A percentile compares a stretch with the other conserved stretches of the same genome.
phyloP scores from a whole-genome alignment of 1,140 invertebrate species.

The Stegodyphus dumicola region DNA sequence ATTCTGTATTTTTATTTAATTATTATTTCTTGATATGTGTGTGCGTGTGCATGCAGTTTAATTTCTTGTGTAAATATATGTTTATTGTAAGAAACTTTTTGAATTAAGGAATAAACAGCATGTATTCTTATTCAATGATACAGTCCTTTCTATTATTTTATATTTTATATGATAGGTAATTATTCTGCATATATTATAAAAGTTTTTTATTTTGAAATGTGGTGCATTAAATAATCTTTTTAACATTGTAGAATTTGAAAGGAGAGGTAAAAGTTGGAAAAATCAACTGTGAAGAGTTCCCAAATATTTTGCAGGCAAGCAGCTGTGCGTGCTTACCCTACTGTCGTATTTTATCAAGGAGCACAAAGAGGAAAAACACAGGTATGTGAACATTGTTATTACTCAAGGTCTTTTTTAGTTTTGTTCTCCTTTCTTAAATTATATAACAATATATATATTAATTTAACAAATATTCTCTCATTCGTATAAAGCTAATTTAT shows the following conservation, averaged over 20 bases:
- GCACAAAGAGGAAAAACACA: slow-evolving; percentile 29
- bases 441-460: no score
- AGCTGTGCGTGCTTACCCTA: slow-evolving; percentile 72
- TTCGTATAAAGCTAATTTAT: no score
- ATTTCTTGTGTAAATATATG: neutral
- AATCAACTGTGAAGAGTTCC: slow-evolving; percentile 73
- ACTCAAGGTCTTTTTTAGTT: no score
- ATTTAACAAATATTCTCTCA: no score
- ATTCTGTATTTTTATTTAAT: no score
- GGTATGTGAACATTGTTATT: neutral
- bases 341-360: slow-evolving; percentile 70
- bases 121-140: neutral
- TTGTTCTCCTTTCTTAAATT: no score
- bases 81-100: neutral
- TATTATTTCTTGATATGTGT: no score
- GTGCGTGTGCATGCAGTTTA: no score
- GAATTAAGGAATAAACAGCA: neutral
- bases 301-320: slow-evolving; percentile 69
- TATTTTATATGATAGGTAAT: neutral
- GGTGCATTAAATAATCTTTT: neutral
- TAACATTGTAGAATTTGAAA: slow-evolving; percentile 70
- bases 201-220: neutral
- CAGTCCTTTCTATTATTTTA: neutral
- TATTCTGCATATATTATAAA: slow-evolving; percentile 43
- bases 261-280: slow-evolving; percentile 72